A percentile compares a stretch with the other conserved stretches of the same genome.
These are phyloP conservation scores for Psilopsiagon aurifrons DNA, from an alignment of 2,113 vertebrate species.

Conservation along the genomic window DNA sequence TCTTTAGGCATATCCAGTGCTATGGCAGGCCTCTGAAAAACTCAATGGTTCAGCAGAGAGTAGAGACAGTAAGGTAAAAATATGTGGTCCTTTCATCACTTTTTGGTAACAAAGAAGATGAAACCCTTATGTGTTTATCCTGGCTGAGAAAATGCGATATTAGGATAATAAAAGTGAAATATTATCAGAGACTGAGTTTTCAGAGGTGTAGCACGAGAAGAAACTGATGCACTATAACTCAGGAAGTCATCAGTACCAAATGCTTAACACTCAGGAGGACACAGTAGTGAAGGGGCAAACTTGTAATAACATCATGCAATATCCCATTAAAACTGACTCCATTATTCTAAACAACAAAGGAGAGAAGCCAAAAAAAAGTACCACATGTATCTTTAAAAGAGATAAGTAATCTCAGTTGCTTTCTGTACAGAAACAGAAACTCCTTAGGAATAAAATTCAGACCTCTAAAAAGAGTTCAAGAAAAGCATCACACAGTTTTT, in stretches of 20 bases:
- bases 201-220: not conserved
- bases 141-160: not conserved
- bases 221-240: not conserved
- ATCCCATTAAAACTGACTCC: not conserved
- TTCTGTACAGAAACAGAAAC: not conserved
- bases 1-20: not conserved
- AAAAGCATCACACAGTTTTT: not conserved
- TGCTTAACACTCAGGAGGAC: not conserved
- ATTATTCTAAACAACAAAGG: not conserved
- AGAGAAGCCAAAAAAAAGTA: not conserved
- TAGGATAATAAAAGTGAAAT: slow-evolving; percentile 15
- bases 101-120: not conserved
- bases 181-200: not conserved
- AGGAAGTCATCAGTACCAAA: not conserved
- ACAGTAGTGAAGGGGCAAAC: not conserved
- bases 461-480: not conserved
- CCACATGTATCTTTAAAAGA: not conserved
- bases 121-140: not conserved
- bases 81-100: not conserved
- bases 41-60: not conserved
- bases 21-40: not conserved
- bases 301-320: not conserved
- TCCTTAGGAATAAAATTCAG: not conserved
- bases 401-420: not conserved
- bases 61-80: not conserved